phyloP scores from a whole-genome alignment of 2,888 invertebrate genomes.

The Julus scanicus region DNA sequence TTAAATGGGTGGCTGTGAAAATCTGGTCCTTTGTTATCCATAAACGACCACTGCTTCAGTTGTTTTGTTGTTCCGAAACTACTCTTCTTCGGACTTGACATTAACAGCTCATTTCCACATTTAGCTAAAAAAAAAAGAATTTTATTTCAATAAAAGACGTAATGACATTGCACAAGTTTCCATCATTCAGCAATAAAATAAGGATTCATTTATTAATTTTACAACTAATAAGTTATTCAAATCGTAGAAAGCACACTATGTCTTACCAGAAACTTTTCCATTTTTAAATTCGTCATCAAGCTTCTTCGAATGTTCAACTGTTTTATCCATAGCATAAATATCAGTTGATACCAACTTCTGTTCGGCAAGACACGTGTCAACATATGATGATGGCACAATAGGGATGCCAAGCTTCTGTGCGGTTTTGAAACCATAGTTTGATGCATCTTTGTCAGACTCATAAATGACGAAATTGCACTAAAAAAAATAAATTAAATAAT shows the following conservation, averaged over 20 bases:
- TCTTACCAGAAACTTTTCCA: slow-evolving; percentile 41
- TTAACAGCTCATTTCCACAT: not conserved
- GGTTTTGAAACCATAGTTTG: not conserved
- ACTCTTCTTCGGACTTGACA: not conserved
- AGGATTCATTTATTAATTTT: not conserved
- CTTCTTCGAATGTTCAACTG: not conserved
- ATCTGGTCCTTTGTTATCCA: slow-evolving; percentile 50
- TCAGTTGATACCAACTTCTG: not conserved
- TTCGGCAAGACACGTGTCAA: slow-evolving; percentile 51
- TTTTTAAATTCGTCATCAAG: slow-evolving; percentile 4
- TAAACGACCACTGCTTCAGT: slow-evolving; percentile 53
- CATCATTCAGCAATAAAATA: too few species aligned
- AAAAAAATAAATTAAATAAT: not conserved
- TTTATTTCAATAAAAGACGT: not conserved
- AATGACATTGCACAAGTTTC: too few species aligned
- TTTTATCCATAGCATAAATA: not conserved
- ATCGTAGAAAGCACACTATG: too few species aligned
- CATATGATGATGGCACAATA: slow-evolving; percentile 6
- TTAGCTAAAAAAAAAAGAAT: not conserved
- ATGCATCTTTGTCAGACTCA: not conserved
- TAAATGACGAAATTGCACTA: slow-evolving; percentile 50
- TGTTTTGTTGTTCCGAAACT: not conserved
- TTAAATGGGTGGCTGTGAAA: slow-evolving; percentile 49
- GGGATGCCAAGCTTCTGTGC: slow-evolving; percentile 54
- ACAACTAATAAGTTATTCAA: not conserved